Base-by-base conservation (phyloP, 2,888 invertebrate genomes). In the Tipula lateralis region DNA sequence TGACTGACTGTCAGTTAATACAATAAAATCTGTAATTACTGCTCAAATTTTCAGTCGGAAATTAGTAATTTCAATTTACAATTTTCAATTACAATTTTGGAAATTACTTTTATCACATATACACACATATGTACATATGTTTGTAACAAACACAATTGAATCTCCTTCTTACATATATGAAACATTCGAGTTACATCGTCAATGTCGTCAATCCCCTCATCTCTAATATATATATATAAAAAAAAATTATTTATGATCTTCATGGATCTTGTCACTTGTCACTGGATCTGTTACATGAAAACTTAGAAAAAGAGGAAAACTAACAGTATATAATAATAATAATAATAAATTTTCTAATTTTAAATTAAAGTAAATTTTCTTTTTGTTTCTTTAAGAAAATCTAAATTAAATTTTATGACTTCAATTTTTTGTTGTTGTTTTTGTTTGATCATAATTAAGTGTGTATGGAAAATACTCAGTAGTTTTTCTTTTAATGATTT, bases 191-290 rank as follows among this genome's bases (percentile, higher is more conserved):
- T 66, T 66, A 66, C 66, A 24, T 44, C 66, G 66, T 66, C 24
- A 24, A 66, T 66, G 66, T 66, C 66, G 66, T 66, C 66, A 66
- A 66, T 24, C 66, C 66, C 66, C 66, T 66, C 66, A n/a, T 24
- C 24, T 66, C 66, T 66, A 66, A 66, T 66, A 82, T 30, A 82
- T 16, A 82, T 29, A 81, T 13, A 29, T 12, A 81, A 66, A 66
- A 80, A 80, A 80, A 82, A 82, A 82, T 82, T 82, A 82, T 82
- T 82, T 82, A 82, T 82, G 82, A 82, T 82, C 30, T 82, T 82
- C 82, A 82, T 82, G 82, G 82, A 82, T 82, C 82, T 82, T 82
- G 82, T 82, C 82, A 82, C 82, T 82, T 82, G 82, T 82, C 82
- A 82, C 82, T 82, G 82, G 82, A 82, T 82, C 82, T 82, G 82